Evolutionary conservation across 2,888 invertebrate genomes (phyloP), one percentile per base, ranked within the genome.

Genomic region (Smittia aterrima): DNA sequence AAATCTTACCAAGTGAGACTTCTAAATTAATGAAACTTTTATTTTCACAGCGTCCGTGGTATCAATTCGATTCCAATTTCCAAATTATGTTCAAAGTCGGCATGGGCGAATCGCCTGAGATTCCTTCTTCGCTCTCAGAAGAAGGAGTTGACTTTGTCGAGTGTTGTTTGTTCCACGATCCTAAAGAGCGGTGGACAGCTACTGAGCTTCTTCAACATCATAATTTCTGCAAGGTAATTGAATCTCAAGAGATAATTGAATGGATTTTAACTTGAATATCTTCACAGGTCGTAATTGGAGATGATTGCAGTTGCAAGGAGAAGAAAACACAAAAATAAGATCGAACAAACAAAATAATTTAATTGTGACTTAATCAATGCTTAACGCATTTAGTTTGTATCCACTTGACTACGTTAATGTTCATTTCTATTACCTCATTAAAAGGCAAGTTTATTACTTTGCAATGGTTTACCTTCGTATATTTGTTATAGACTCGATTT

Each of bases 21-120:
- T 16, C 4, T 20, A 18, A 47, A 72, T 47, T 9, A 40, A n/a
- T n/a, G n/a, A 62, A 62, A 62, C 20, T 13, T 13, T 62, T 24
- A n/a, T 68, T 32, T 73, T 24, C 40, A 58, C 84, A 93, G 92
- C 88, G 95, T 58, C 96, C 96, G n/a, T 97, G 96, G 94, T 89
- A 90, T 68, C 95, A 96, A 79, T 91, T 90, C 80, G 95, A 95
- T 85, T 94, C 93, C 78, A 93, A 94, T 84, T 94, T 92, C 84
- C 95, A 96, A 87, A 96, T 96, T 77, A 95, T 96, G 93, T 96
- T 93, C 83, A 90, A 93, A 86, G 96, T 96, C 79, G 96, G 96
- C 40, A 95, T 93, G 90, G 96, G 95, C 0, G 91, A 92, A 77
- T 87, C 88, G 75, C 96, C 96, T 0, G 85, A 87, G 77, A 85